phyloP scores from a whole-genome alignment of 2,797 vertebrate species.

The Acanthiza pusilla region DNA sequence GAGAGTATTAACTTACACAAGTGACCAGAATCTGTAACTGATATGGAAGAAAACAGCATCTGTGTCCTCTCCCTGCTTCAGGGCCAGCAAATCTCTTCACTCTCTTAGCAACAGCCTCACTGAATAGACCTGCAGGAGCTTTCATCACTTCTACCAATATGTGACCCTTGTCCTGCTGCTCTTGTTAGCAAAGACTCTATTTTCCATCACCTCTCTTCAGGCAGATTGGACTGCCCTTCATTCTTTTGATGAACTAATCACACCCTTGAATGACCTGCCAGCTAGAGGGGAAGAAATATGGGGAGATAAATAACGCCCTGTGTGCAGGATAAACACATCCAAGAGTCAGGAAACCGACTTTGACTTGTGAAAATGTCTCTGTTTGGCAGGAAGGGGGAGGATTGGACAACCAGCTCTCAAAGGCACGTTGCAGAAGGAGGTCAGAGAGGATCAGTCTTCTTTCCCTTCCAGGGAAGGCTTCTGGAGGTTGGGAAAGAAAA shows the following conservation, averaged over 20 bases:
- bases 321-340: background rate
- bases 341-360: background rate
- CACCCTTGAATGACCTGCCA: background rate
- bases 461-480: background rate
- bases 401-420: background rate
- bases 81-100: constrained; percentile 19
- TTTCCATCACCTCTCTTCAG: constrained; percentile 6
- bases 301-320: background rate
- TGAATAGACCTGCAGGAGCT: constrained; percentile 8
- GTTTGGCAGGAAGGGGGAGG: background rate
- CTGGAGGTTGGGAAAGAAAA: background rate
- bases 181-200: background rate
- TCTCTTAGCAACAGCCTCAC: background rate
- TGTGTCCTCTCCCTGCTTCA: background rate
- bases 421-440: background rate
- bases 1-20: constrained; percentile 47
- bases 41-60: constrained; percentile 9
- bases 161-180: background rate
- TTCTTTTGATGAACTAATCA: background rate
- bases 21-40: constrained; percentile 55
- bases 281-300: background rate
- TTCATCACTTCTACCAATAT: background rate
- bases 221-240: background rate
- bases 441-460: background rate
- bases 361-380: background rate